Evolutionary conservation across 2,888 invertebrate species (phyloP).

Genomic region (Dryadula phaetusa): DNA sequence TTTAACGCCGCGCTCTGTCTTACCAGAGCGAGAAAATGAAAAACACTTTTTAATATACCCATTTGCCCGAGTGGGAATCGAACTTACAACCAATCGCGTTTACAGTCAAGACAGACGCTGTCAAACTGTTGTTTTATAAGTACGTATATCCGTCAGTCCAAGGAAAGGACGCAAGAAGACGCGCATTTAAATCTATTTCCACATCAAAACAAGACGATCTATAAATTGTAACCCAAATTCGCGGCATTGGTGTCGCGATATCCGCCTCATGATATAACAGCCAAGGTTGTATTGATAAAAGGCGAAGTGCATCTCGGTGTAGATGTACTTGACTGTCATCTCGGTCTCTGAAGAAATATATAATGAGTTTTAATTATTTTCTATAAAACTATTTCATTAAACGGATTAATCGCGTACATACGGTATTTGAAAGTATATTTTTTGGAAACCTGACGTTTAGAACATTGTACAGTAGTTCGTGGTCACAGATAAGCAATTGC

Average conservation of each 20-base stretch:
- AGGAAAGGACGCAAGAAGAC: constrained; percentile 12
- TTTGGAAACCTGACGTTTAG: too few relatives aligned
- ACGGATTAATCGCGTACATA: too few relatives aligned
- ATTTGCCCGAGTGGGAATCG: too few relatives aligned
- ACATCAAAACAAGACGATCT: constrained; percentile 19
- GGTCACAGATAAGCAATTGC: too few relatives aligned
- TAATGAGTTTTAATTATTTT: not conserved
- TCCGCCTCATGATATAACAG: constrained; percentile 17
- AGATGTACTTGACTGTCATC: not conserved
- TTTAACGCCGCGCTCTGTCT: too few relatives aligned
- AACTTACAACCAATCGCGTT: too few relatives aligned
- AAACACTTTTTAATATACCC: too few relatives aligned
- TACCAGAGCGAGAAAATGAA: too few relatives aligned
- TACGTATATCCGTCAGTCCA: constrained; percentile 8
- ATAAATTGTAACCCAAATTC: constrained; percentile 30
- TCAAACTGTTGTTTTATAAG: not conserved
- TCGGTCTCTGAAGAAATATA: not conserved
- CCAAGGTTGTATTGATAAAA: constrained; percentile 34
- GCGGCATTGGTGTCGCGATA: constrained; percentile 29
- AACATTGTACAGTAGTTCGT: too few relatives aligned
- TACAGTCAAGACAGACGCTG: too few relatives aligned
- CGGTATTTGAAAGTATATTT: too few relatives aligned
- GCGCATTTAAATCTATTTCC: constrained; percentile 14
- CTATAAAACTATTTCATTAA: too few relatives aligned
- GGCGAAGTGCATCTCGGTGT: constrained; percentile 11